A percentile compares a stretch with the other conserved stretches of the same genome.
These are phyloP conservation scores for Adineta ricciae DNA, from an alignment of 2,888 invertebrate genomes.

Conservation along the genomic window DNA sequence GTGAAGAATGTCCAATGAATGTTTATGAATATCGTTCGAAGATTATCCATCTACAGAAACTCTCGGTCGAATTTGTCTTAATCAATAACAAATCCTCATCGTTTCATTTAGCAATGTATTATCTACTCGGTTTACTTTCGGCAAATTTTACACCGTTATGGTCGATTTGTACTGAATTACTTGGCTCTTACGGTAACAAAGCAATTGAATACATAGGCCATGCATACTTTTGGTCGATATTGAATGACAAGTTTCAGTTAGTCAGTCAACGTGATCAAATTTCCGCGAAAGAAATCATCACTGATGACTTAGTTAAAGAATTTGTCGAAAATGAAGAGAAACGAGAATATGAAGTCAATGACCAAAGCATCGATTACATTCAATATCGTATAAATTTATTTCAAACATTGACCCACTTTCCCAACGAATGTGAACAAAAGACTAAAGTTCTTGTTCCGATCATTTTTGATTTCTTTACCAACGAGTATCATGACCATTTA, in stretches of 20 bases:
- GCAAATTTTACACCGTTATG: background rate
- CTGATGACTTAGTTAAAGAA: background rate
- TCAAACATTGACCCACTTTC: background rate
- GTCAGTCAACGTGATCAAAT: background rate
- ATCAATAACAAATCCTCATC: background rate
- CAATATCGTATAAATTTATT: conserved; percentile 12
- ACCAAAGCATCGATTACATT: background rate
- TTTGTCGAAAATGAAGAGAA: background rate
- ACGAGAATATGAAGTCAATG: background rate
- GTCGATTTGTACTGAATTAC: background rate
- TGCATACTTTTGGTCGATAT: background rate
- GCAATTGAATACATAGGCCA: background rate
- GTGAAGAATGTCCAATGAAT: background rate
- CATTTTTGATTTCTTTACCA: background rate
- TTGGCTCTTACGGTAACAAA: background rate
- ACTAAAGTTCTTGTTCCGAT: background rate
- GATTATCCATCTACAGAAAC: background rate
- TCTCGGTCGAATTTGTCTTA: background rate
- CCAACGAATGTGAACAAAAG: background rate
- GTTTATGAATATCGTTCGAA: conserved; percentile 3
- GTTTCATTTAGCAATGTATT: background rate
- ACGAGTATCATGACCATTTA: background rate
- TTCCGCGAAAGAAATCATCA: background rate
- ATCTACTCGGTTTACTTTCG: background rate
- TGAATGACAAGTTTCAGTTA: background rate